Conservation (phyloP, 2,888 invertebrate genomes). For the Volucella zonaria region DNA sequence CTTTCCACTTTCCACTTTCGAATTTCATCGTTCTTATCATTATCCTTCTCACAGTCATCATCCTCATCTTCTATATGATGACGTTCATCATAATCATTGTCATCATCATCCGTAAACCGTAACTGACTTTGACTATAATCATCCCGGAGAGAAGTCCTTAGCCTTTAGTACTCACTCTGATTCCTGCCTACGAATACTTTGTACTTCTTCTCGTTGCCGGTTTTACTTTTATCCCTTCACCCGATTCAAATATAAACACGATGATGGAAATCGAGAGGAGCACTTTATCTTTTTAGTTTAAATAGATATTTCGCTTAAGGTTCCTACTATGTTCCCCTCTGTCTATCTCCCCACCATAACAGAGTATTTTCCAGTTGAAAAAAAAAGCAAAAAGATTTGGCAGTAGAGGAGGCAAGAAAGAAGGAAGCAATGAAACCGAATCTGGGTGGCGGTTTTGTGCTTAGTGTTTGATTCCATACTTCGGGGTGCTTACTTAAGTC, state of each 20-base stretch:
- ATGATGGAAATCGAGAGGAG: slow-evolving; percentile 72
- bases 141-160: slow-evolving; percentile 27
- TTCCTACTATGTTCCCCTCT: slow-evolving; percentile 5
- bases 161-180: slow-evolving; percentile 26
- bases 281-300: slow-evolving; percentile 73
- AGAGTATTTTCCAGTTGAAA: slow-evolving; percentile 17
- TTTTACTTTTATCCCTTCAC: slow-evolving; percentile 12
- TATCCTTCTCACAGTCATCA: slow-evolving; percentile 39
- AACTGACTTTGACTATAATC: slow-evolving; percentile 42
- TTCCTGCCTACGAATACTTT: background rate
- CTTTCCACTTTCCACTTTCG: no score
- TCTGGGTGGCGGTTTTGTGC: slow-evolving; percentile 58
- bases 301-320: slow-evolving; percentile 68
- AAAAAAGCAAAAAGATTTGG: slow-evolving; percentile 14
- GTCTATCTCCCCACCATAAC: slow-evolving; percentile 26
- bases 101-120: slow-evolving; percentile 6
- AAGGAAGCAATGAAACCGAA: slow-evolving; percentile 18
- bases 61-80: background rate
- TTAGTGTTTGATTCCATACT: slow-evolving; percentile 70
- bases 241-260: slow-evolving; percentile 62
- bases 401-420: background rate
- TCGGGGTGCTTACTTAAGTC: slow-evolving; percentile 30
- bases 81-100: background rate
- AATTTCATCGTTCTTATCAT: slow-evolving; percentile 31
- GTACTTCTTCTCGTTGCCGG: background rate